Evolutionary conservation across 2,113 vertebrate genomes (phyloP).

Genomic region (Oreocharis arfaki): DNA sequence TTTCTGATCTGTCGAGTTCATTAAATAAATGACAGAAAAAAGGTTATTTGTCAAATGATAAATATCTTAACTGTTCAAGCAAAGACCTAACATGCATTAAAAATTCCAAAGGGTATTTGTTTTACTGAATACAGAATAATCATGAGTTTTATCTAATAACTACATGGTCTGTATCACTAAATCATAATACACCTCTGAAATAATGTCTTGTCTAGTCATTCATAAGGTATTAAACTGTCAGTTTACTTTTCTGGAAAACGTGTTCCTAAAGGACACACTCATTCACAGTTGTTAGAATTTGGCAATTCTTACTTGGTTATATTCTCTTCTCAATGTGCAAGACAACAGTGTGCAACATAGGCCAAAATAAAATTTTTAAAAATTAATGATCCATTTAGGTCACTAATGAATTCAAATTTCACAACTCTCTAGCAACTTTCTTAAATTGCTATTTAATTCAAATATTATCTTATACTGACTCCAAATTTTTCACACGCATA

Average conservation of each 20-base stretch:
- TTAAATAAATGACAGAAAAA: neutral
- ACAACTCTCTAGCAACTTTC: neutral
- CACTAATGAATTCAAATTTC: neutral
- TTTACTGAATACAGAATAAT: neutral
- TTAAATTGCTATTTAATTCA: neutral
- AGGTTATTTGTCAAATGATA: neutral
- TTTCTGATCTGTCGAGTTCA: neutral
- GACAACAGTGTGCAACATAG: neutral
- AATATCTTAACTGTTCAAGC: neutral
- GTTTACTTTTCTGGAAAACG: neutral
- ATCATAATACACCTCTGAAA: neutral
- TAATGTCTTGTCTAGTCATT: neutral
- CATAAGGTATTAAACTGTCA: neutral
- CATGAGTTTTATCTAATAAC: neutral
- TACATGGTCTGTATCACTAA: neutral
- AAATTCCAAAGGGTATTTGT: neutral
- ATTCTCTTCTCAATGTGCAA: neutral
- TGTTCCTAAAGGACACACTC: neutral
- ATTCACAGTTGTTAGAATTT: neutral
- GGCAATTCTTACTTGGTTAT: neutral
- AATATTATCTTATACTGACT: neutral
- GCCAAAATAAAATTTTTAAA: neutral
- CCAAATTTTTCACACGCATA: accelerated
- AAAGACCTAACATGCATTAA: neutral
- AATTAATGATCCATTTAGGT: neutral